Conservation (phyloP, 2,797 vertebrate species). For the Gymnoscopelus braueri region DNA sequence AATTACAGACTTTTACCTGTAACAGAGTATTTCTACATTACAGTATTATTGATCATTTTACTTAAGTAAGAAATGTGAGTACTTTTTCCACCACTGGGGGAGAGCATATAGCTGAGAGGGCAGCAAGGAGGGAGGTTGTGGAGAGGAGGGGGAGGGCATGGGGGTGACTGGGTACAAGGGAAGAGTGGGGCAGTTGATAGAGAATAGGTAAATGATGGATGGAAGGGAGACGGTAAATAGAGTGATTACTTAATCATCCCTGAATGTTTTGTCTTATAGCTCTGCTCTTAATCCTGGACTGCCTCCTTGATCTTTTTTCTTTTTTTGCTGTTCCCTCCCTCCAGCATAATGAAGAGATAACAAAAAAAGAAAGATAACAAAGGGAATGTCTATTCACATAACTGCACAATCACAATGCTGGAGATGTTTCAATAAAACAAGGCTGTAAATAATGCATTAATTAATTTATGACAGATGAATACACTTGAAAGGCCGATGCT, state of each 20-base stretch:
- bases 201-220: neutral
- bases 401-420: no score
- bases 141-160: neutral
- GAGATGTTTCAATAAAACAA: neutral
- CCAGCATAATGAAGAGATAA: no score
- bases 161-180: neutral
- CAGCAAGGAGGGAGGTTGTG: neutral
- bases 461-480: conserved; percentile 10
- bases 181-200: neutral
- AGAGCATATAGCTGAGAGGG: conserved; percentile 10
- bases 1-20: no score
- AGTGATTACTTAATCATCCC: neutral
- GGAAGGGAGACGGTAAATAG: neutral
- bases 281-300: no score
- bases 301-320: no score
- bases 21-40: no score
- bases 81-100: neutral
- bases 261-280: no score
- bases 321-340: no score
- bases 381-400: no score
- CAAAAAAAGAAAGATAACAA: no score
- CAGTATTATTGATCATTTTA: no score
- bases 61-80: no score
- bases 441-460: neutral
- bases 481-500: neutral